These are phyloP conservation scores for Heliconius charithonia DNA, from an alignment of 2,888 invertebrate species.

Conservation along the genomic window DNA sequence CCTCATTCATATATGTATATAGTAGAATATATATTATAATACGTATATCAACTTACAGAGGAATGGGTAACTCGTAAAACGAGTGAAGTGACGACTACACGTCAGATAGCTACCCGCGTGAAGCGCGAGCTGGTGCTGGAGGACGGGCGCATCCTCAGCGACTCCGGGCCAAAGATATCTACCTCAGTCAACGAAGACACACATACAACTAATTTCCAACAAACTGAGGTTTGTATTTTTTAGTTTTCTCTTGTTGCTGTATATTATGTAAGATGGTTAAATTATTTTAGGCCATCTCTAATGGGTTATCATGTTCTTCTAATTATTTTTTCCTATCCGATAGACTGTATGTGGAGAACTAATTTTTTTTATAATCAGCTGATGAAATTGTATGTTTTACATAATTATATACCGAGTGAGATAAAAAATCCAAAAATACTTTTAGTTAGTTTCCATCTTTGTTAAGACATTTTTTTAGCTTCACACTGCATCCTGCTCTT, in stretches of 20 bases:
- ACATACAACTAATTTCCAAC: slow-evolving; percentile 94
- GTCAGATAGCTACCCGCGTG: slow-evolving; percentile 95
- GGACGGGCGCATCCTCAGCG: slow-evolving; percentile 95
- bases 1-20: not conserved
- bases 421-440: too few species aligned
- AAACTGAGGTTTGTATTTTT: slow-evolving; percentile 86
- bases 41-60: slow-evolving; percentile 83
- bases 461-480: too few species aligned
- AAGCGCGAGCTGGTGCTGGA: slow-evolving; percentile 94
- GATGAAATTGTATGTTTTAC: too few species aligned
- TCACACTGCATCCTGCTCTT: too few species aligned
- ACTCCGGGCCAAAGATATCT: slow-evolving; percentile 94
- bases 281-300: too few species aligned
- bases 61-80: slow-evolving; percentile 97
- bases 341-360: too few species aligned
- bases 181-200: slow-evolving; percentile 96
- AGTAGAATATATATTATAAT: not conserved
- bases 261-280: too few species aligned
- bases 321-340: too few species aligned
- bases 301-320: too few species aligned
- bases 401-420: too few species aligned
- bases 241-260: not conserved
- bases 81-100: slow-evolving; percentile 94
- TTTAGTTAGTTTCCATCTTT: too few species aligned
- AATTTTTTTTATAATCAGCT: too few species aligned